Evolutionary conservation across 2,888 invertebrate genomes (phyloP).

Genomic region (Polydrusus cervinus): DNA sequence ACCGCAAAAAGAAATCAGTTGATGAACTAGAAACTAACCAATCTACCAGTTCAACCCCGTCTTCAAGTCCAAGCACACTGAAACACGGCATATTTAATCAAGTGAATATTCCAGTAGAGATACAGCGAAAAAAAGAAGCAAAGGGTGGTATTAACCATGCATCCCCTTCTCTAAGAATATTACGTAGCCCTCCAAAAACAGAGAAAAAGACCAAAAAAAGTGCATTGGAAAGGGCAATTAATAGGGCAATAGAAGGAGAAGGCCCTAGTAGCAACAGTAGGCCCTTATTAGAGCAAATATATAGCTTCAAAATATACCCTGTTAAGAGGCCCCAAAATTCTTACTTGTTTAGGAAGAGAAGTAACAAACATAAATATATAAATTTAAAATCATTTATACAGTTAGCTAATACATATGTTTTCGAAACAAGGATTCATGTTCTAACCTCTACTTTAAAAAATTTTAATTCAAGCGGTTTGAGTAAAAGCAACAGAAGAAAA

Average conservation of each 20-base stretch:
- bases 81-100: background rate
- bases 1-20: background rate
- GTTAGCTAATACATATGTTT: slow-evolving; percentile 43
- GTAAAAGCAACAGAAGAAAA: slow-evolving; percentile 4
- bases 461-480: background rate
- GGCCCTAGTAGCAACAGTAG: background rate
- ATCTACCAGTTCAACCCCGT: slow-evolving; percentile 13
- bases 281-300: background rate
- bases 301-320: slow-evolving; percentile 54
- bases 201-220: background rate
- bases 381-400: slow-evolving; percentile 58
- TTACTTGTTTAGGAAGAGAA: slow-evolving; percentile 54
- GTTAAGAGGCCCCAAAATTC: slow-evolving; percentile 44
- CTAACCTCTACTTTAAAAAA: slow-evolving; percentile 5
- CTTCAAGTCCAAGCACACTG: slow-evolving; percentile 17
- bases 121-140: background rate
- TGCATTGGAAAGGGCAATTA: background rate
- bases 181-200: background rate
- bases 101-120: background rate
- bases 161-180: background rate
- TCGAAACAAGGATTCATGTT: slow-evolving; percentile 41
- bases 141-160: background rate
- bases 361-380: slow-evolving; percentile 54
- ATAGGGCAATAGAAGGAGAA: background rate
- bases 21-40: background rate